Evolutionary conservation across 2,797 vertebrate genomes (phyloP).

Genomic region (Silurus aristotelis): DNA sequence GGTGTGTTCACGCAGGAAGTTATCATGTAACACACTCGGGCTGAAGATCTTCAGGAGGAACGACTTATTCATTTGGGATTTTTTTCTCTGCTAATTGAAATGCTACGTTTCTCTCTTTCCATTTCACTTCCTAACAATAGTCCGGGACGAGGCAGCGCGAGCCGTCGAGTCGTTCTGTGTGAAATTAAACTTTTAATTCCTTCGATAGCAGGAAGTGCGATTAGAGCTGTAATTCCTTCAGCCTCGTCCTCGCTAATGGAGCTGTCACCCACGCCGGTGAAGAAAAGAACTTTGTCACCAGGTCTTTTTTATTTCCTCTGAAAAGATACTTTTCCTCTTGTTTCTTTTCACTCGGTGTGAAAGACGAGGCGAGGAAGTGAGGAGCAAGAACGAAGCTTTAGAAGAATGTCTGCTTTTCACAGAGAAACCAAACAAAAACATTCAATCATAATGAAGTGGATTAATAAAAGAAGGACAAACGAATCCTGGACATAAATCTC

Average conservation of each 20-base stretch:
- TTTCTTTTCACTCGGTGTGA: conserved; percentile 21
- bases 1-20: background rate
- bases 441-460: background rate
- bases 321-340: background rate
- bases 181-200: conserved; percentile 33
- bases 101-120: background rate
- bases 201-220: conserved; percentile 11
- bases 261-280: background rate
- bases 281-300: conserved; percentile 8
- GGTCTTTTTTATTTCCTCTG: background rate
- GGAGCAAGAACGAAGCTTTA: background rate
- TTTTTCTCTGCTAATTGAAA: conserved; percentile 17
- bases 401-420: background rate
- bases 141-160: background rate
- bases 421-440: background rate
- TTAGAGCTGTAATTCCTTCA: conserved; percentile 20
- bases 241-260: conserved; percentile 22
- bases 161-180: background rate
- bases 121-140: background rate
- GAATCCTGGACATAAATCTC: no score
- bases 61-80: background rate
- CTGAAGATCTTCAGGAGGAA: background rate
- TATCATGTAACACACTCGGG: background rate
- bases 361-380: conserved; percentile 12
- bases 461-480: background rate